Evolutionary conservation across 2,113 vertebrate species (phyloP).

Genomic region (Eurystomus gularis): DNA sequence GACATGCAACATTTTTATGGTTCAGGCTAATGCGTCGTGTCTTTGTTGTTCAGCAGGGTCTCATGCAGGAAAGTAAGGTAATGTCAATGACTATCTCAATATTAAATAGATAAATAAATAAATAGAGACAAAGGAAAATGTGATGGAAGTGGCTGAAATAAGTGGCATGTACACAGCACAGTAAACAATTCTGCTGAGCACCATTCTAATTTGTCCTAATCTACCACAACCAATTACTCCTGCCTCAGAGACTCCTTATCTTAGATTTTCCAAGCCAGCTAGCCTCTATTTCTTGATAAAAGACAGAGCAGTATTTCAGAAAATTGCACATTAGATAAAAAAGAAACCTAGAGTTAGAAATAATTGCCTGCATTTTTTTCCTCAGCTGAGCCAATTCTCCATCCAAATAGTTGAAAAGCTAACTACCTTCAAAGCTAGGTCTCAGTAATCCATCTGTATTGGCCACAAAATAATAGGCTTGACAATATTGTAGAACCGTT

Average conservation of each 20-base stretch:
- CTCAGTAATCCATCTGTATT: background rate
- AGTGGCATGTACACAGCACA: background rate
- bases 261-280: constrained; percentile 37
- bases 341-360: constrained; percentile 32
- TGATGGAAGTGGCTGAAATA: background rate
- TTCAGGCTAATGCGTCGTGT: constrained; percentile 24
- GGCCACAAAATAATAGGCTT: constrained; percentile 25
- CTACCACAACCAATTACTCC: constrained; percentile 35
- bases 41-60: background rate
- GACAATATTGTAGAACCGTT: background rate
- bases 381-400: background rate
- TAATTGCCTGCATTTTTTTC: constrained; percentile 33
- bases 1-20: constrained; percentile 26
- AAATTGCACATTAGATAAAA: constrained; percentile 61
- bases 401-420: constrained; percentile 31
- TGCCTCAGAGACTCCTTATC: constrained; percentile 27
- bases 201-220: background rate
- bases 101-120: constrained; percentile 24
- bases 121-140: background rate
- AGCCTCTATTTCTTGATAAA: constrained; percentile 49
- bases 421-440: constrained; percentile 5
- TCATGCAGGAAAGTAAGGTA: constrained; percentile 11
- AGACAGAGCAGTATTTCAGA: constrained; percentile 46
- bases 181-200: background rate
- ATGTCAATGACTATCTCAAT: background rate